Evolutionary conservation across 92 coral and sea anemone genomes (phyloP), one percentile per base, ranked within the genome.

Genomic region (Actinostola sp.): DNA sequence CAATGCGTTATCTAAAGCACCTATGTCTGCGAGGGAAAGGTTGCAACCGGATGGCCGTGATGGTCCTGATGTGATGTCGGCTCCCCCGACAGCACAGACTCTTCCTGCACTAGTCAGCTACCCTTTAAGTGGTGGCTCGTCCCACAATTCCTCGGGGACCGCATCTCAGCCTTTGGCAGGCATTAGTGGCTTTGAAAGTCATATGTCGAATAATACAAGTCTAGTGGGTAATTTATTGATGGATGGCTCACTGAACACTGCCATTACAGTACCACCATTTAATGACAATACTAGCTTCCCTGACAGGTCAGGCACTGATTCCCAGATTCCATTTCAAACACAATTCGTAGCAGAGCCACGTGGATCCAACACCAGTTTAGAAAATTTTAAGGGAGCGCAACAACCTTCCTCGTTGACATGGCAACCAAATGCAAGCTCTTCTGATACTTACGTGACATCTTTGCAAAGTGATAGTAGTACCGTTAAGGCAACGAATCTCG

Each of bases 41-140:
- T 89, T 92, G 21, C 99, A 95, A 32, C 99, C 99, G 11, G 97
- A 92, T 64, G 99, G 99, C 26, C 79, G 98, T 32, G 98, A 93
- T 66, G 98, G 98, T 1, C 79, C 94, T 16, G 99, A 95, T 49
- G 70, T 82, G n/a, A 82, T 67, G 66, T 61, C 70, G 21, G 61
- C 83, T n/a, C 92, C 98, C 11, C 60, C 51, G 66, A 24, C 53
- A 64, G 57, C 67, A 24, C 61, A 68, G 28, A 19, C 54, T 25
- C 39, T 68, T 19, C 61, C 74, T 31, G 27, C 25, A 3, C 74
- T 68, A 5, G 74, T 68, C 46, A 68, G 74, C 49, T 68, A 68
- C 33, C 74, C 74, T 0, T 30, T 67, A 9, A 61, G 61, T 39
- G 57, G 59, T 27, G 36, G 60, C 3, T 73, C 70, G 9, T 60